Evolutionary conservation across 1,140 invertebrate genomes (phyloP).

Genomic region (Drosophila lacteicornis): DNA sequence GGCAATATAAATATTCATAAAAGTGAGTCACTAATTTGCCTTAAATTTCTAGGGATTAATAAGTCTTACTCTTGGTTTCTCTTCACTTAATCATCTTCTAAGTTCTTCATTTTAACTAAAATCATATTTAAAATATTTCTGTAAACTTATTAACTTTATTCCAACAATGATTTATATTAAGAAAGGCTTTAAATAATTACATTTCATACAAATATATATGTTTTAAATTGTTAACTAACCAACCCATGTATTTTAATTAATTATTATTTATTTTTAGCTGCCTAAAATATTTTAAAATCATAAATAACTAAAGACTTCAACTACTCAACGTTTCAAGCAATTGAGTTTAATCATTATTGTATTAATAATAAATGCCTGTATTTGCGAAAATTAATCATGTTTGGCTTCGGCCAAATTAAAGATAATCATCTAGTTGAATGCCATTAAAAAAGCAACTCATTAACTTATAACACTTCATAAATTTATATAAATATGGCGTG

Average conservation of each 20-base stretch:
- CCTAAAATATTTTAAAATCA: too few species aligned
- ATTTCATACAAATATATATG: too few species aligned
- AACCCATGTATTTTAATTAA: too few species aligned
- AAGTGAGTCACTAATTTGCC: background rate
- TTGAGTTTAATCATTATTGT: background rate
- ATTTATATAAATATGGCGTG: conserved; percentile 12
- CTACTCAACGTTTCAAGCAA: background rate
- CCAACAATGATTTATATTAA: background rate
- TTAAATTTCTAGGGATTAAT: too few species aligned
- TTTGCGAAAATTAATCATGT: background rate
- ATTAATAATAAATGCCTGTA: background rate
- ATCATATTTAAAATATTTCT: background rate
- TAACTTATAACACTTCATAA: conserved; percentile 15
- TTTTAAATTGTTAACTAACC: background rate
- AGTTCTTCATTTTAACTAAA: background rate
- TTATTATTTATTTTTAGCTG: background rate
- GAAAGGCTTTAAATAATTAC: too few species aligned
- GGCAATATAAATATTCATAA: background rate
- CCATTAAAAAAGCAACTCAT: conserved; percentile 10
- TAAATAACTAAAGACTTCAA: background rate
- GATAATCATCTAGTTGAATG: background rate
- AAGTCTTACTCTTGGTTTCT: too few species aligned
- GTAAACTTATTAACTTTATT: background rate
- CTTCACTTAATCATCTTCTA: background rate
- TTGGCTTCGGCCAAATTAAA: conserved; percentile 9